Evolutionary conservation across 2,797 vertebrate species (phyloP), one percentile per base, ranked within the genome.

Genomic region (Cynodonichthys magdalenae): DNA sequence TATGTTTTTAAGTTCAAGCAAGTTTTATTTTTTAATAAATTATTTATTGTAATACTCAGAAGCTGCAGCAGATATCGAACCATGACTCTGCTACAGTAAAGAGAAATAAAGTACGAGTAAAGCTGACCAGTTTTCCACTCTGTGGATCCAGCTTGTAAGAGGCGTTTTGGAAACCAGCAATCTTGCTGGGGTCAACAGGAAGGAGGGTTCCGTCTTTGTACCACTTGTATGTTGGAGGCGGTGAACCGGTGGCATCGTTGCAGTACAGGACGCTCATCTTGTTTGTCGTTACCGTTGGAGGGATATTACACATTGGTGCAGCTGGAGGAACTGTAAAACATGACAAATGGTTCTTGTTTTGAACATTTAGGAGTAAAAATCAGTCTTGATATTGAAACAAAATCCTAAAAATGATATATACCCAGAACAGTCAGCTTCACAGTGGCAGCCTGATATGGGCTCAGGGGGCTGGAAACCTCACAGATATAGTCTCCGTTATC

Each of bases 401-500:
- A 24, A 24, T 24, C 24, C 24, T 24, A 24, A 24, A 3, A 24
- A 24, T 24, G 24, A 42, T 8, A n/a, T 5, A n/a, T 85, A 96
- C 96, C 96, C 46, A 95, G 88, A 41, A 96, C 95, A 0, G 83
- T 84, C 63, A 98, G 87, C 28, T 62, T 71, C 34, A 97, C 71
- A 0, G 0, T 44, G 0, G 9, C 69, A 41, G 93, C 92, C 14
- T 59, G 80, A 7, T 90, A 94, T 8, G 72, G 53, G 3, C 1
- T 0, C 0, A 15, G 63, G 24, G n/a, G 0, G 0, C 83, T 83
- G 0, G 94, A 91, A 57, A 97, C 94, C 80, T 95, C 94, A 28
- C 96, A 98, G 15, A 60, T 81, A 4, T 96, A 97, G 0, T 18
- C 36, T 2, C 96, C 96, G 0, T 59, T 93, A 65, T 98, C 95